phyloP scores from a whole-genome alignment of 2,797 vertebrate genomes.

The Mycteria americana region DNA sequence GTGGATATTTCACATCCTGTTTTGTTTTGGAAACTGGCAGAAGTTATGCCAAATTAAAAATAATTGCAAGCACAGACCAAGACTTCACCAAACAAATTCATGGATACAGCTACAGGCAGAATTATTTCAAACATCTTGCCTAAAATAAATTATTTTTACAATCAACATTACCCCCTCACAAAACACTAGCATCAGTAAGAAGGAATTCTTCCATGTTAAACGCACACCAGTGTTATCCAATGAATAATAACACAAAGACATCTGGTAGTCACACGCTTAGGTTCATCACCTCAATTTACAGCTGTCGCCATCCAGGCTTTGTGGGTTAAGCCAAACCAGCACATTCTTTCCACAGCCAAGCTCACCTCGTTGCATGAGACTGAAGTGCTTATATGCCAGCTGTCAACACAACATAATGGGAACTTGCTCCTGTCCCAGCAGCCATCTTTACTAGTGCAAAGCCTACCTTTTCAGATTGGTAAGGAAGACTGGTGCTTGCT shows the following conservation, averaged over 20 bases:
- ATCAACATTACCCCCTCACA: not conserved
- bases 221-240: not conserved
- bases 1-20: not conserved
- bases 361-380: not conserved
- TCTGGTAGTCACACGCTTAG: not conserved
- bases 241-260: not conserved
- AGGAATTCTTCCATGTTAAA: not conserved
- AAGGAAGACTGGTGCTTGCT: not conserved
- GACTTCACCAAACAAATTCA: not conserved
- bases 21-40: not conserved
- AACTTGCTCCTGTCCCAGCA: not conserved
- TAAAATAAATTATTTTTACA: not conserved
- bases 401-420: not conserved
- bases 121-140: not conserved
- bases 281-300: not conserved
- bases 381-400: not conserved
- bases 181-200: not conserved
- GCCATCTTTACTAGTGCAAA: not conserved
- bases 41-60: not conserved
- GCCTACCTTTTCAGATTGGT: not conserved
- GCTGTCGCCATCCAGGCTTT: not conserved
- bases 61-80: not conserved
- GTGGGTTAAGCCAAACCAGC: not conserved
- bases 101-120: not conserved
- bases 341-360: not conserved